A percentile compares a stretch with the other conserved stretches of the same genome.
Evolutionary conservation across 1,140 invertebrate species (phyloP).

Genomic region (Drosophila tristis): DNA sequence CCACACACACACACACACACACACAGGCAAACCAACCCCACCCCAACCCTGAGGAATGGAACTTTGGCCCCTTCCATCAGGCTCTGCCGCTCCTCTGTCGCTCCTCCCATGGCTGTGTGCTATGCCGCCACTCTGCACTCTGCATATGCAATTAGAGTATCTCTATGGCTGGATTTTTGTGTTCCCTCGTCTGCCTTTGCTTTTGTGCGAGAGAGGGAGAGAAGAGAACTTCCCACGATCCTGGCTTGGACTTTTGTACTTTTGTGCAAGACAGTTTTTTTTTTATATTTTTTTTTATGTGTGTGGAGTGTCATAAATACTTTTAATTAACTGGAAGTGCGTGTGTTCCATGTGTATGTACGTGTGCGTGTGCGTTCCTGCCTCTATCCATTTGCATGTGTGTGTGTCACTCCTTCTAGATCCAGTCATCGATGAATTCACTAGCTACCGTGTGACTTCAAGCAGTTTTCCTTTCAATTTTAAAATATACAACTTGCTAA

Average conservation of each 20-base stretch:
- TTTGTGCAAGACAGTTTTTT: conserved; percentile 41
- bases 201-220: conserved; percentile 41
- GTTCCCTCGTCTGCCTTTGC: conserved; percentile 11
- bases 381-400: neutral
- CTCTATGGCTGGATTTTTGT: conserved; percentile 43
- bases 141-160: conserved; percentile 55
- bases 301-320: conserved; percentile 71
- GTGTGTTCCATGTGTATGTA: conserved; percentile 16
- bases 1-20: too few species aligned
- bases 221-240: conserved; percentile 75
- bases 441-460: conserved; percentile 3
- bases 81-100: too few species aligned
- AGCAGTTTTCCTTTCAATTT: too few species aligned
- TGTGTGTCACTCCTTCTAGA: neutral
- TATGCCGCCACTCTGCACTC: neutral
- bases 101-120: too few species aligned
- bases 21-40: too few species aligned
- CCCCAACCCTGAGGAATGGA: conserved; percentile 1
- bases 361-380: conserved; percentile 17
- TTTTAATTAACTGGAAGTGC: conserved; percentile 77
- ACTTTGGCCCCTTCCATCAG: conserved; percentile 33
- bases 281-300: conserved; percentile 20
- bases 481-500: too few species aligned
- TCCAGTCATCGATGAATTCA: conserved; percentile 16
- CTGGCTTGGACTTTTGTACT: conserved; percentile 74